A percentile compares a stretch with the other conserved stretches of the same genome.
Evolutionary conservation across 2,888 invertebrate species (phyloP).

Genomic region (Volucella zonaria): DNA sequence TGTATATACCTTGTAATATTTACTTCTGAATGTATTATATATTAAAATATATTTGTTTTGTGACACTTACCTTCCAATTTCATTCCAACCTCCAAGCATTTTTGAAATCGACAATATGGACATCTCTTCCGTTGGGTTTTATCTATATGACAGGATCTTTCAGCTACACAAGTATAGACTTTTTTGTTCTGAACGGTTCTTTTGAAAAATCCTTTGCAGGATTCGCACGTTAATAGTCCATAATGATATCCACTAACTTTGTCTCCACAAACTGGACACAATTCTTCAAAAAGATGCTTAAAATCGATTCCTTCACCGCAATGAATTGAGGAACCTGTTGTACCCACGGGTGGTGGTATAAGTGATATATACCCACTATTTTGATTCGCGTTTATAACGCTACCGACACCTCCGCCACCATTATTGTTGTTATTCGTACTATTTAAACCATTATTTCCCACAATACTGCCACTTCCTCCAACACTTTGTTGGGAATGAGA

Average conservation of each 20-base stretch:
- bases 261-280: slow-evolving; percentile 99
- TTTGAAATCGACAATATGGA: slow-evolving; percentile 99
- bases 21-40: no score
- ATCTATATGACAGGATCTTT: slow-evolving; percentile 98
- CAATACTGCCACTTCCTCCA: slow-evolving; percentile 80
- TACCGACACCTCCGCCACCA: slow-evolving; percentile 71
- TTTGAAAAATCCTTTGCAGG: slow-evolving; percentile 99
- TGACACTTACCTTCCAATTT: slow-evolving; percentile 97
- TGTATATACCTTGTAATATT: no score
- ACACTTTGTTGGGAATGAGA: slow-evolving; percentile 82
- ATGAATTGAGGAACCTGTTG: slow-evolving; percentile 77
- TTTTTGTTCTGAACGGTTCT: slow-evolving; percentile 99
- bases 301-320: slow-evolving; percentile 93
- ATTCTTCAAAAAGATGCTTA: slow-evolving; percentile 96
- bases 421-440: slow-evolving; percentile 72
- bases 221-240: slow-evolving; percentile 99
- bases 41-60: neutral
- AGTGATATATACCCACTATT: slow-evolving; percentile 86
- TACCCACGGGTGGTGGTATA: slow-evolving; percentile 84
- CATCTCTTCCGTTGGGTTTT: slow-evolving; percentile 99
- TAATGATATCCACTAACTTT: slow-evolving; percentile 99
- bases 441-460: slow-evolving; percentile 82
- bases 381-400: slow-evolving; percentile 82
- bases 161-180: slow-evolving; percentile 99
- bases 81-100: slow-evolving; percentile 99